phyloP scores from a whole-genome alignment of 2,888 invertebrate genomes.

The Agonopterix subpropinquella region DNA sequence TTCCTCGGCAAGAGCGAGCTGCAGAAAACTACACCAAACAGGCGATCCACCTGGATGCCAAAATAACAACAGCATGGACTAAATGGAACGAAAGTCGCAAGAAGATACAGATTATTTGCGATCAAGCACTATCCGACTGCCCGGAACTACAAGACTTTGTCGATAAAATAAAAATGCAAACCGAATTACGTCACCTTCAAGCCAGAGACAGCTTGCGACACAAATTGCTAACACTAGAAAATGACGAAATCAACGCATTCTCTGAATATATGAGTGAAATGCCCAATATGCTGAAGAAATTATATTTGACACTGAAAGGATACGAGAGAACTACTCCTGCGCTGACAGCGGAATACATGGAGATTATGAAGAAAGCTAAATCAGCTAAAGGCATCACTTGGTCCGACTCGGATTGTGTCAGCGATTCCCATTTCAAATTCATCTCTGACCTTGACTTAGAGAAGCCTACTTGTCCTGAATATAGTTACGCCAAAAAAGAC shows the following conservation, averaged over 20 bases:
- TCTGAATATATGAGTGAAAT: conserved; percentile 68
- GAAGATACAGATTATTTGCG: conserved; percentile 30
- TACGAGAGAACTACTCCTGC: conserved; percentile 75
- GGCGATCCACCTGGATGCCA: conserved; percentile 39
- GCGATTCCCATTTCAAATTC: conserved; percentile 45
- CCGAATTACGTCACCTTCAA: conserved; percentile 48
- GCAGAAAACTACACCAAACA: conserved; percentile 52
- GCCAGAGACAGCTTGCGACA: conserved; percentile 54
- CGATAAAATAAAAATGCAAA: conserved; percentile 36
- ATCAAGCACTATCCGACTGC: conserved; percentile 39
- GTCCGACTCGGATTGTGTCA: conserved; percentile 62
- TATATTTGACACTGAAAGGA: conserved; percentile 76
- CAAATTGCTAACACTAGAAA: conserved; percentile 52
- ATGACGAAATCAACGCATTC: conserved; percentile 68
- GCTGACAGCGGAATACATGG: conserved; percentile 73
- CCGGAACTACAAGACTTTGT: conserved; percentile 42
- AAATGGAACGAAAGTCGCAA: conserved; percentile 46
- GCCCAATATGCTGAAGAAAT: conserved; percentile 72
- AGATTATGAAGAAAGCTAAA: conserved; percentile 75
- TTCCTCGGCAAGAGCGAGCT: conserved; percentile 57
- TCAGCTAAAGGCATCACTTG: conserved; percentile 77
- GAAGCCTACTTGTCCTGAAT: conserved; percentile 37
- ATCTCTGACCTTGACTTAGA: conserved; percentile 46
- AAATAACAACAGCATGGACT: conserved; percentile 40
- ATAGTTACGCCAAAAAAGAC: conserved; percentile 16